Evolutionary conservation across 2,797 vertebrate species (phyloP).

Genomic region (Meriones psammophilus): DNA sequence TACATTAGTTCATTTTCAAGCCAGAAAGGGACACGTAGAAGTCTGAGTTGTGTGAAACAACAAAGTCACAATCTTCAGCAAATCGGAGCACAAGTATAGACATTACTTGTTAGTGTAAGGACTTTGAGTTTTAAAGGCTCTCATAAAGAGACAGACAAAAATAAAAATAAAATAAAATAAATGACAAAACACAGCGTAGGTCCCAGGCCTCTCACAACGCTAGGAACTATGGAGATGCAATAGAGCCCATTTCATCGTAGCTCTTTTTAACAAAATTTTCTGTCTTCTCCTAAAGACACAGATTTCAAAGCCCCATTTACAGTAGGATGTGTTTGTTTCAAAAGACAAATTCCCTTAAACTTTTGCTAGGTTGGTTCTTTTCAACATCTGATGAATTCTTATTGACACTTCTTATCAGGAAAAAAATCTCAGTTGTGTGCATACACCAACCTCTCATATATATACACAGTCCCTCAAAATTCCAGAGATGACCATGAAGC

Average conservation of each 20-base stretch:
- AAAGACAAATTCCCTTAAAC: slow-evolving; percentile 26
- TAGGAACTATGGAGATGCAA: not conserved
- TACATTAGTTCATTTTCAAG: slow-evolving; percentile 35
- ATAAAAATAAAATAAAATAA: not conserved
- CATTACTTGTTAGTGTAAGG: not conserved
- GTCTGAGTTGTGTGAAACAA: not conserved
- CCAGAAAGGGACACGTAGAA: slow-evolving; percentile 14
- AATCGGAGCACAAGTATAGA: not conserved
- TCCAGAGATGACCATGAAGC: not conserved
- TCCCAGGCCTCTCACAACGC: not conserved
- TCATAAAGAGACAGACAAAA: slow-evolving; percentile 1
- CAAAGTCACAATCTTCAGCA: not conserved
- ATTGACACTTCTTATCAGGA: not conserved
- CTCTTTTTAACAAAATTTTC: not conserved
- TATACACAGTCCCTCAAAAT: not conserved
- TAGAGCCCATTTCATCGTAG: not conserved
- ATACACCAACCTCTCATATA: not conserved
- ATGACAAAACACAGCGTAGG: not conserved
- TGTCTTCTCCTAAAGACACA: not conserved
- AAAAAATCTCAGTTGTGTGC: not conserved
- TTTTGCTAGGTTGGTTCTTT: not conserved
- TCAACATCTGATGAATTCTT: not conserved
- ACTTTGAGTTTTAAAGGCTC: not conserved
- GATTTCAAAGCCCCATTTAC: slow-evolving; percentile 1
- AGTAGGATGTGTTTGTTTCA: not conserved